phyloP scores from a whole-genome alignment of 1,140 invertebrate species.

The Samia ricini region DNA sequence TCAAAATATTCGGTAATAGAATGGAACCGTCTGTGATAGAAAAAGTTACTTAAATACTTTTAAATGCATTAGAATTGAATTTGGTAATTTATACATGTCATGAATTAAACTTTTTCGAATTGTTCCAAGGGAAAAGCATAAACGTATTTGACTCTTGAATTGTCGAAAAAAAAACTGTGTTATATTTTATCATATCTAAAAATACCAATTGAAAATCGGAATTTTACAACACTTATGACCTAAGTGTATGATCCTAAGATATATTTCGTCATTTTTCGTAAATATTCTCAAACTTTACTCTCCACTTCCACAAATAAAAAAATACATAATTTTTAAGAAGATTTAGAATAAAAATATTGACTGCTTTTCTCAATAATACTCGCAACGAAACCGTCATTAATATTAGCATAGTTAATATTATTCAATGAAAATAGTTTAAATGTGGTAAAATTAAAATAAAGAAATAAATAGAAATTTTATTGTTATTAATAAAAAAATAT shows the following conservation, averaged over 20 bases:
- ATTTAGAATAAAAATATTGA: not conserved
- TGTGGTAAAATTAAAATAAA: slow-evolving; percentile 36
- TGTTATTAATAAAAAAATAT: slow-evolving; percentile 51
- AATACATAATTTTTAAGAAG: not conserved
- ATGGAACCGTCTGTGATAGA: slow-evolving; percentile 48
- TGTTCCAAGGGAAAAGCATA: too few relatives aligned
- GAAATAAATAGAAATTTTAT: slow-evolving; percentile 14
- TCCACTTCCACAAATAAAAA: not conserved
- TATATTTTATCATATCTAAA: too few relatives aligned
- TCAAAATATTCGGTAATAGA: slow-evolving; percentile 5
- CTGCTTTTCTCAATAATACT: slow-evolving; percentile 22
- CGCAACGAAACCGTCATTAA: slow-evolving; percentile 58
- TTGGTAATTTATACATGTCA: slow-evolving; percentile 14
- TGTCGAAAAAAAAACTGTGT: too few relatives aligned
- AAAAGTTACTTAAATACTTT: slow-evolving; percentile 39
- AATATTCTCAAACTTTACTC: not conserved
- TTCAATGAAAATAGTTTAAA: slow-evolving; percentile 28
- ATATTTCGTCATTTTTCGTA: not conserved
- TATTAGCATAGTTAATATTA: slow-evolving; percentile 51
- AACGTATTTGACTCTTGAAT: too few relatives aligned
- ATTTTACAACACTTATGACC: too few relatives aligned
- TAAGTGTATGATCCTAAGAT: too few relatives aligned
- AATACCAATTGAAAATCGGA: too few relatives aligned
- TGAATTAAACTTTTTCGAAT: not conserved
- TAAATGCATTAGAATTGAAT: slow-evolving; percentile 47